Evolutionary conservation across 2,888 invertebrate species (phyloP), one percentile per base, ranked within the genome.

Genomic region (Lasioglossum vierecki): DNA sequence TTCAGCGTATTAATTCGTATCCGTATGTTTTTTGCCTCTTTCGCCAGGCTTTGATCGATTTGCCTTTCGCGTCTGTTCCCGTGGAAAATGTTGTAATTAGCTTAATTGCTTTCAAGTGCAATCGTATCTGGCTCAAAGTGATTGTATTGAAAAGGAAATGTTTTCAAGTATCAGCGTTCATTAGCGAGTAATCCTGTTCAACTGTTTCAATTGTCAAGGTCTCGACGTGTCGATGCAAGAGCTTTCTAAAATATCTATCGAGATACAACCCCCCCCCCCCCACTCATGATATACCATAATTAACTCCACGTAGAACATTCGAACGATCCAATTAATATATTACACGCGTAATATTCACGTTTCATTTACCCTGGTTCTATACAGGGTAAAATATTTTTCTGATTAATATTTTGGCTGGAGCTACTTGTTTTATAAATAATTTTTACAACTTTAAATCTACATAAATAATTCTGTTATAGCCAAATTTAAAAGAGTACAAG

Each of bases 21-120:
- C 26, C 18, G 57, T 60, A 39, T 53, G 41, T 60, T 60, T 75
- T 75, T 60, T 44, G 13, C 68, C 68, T 4, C 41, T 22, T 4
- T 26, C 44, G 11, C 4, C 41, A 26, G 9, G 53, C 41, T 75
- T 75, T 39, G 26, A 75, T 75, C 13, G 60, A 75, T 44, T 15
- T 60, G 60, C 60, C 39, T 75, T 75, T 44, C 60, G 57, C 30
- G 18, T 75, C 75, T 44, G 75, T 2, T 22, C 9, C 57, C 30
- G 22, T 6, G 2, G 41, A 75, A 75, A 60, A 75, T 75, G 75
- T 60, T 75, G 53, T 60, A 75, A 75, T 75, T 60, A 60, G 44
- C 75, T 60, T 75, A 75, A 75, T 60, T 75, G 75, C 44, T 44
- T 75, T 26, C 46, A 44, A 71, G 71, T 57, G 49, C 74, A 35